These are phyloP conservation scores for Graphium colonna DNA, from an alignment of 2,888 invertebrate genomes.

Conservation along the genomic window DNA sequence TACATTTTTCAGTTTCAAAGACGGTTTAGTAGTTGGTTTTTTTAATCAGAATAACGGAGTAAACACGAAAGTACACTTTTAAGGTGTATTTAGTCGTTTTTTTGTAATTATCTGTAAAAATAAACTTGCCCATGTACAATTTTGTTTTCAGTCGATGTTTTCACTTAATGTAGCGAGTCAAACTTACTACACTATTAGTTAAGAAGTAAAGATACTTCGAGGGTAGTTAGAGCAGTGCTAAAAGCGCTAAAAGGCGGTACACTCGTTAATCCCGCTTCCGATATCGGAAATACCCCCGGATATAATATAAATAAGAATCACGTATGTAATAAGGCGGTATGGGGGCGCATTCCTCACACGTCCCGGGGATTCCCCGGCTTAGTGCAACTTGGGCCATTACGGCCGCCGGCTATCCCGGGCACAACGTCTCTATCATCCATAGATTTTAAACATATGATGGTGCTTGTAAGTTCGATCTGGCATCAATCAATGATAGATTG, in stretches of 20 bases:
- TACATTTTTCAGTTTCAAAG: too few species aligned
- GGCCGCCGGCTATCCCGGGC: slow-evolving; percentile 46
- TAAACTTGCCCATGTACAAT: too few species aligned
- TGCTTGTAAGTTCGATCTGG: too few species aligned
- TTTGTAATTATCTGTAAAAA: too few species aligned
- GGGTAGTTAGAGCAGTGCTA: slow-evolving; percentile 42
- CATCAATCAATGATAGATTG: too few species aligned
- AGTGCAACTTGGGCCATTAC: slow-evolving; percentile 71
- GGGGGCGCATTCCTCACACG: slow-evolving; percentile 71
- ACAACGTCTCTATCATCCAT: slow-evolving; percentile 30
- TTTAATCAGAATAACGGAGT: too few species aligned
- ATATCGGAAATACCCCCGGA: slow-evolving; percentile 57
- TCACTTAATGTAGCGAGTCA: background rate
- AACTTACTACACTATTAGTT: background rate
- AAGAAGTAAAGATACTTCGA: slow-evolving; percentile 37
- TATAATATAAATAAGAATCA: slow-evolving; percentile 79
- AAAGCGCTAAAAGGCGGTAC: slow-evolving; percentile 54
- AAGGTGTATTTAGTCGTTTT: too few species aligned
- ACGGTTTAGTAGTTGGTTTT: too few species aligned
- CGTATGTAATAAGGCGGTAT: slow-evolving; percentile 74
- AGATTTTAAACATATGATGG: slow-evolving; percentile 30
- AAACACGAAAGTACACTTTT: too few species aligned
- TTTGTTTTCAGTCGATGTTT: too few species aligned
- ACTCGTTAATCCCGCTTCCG: slow-evolving; percentile 65
- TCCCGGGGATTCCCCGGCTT: slow-evolving; percentile 61